These are phyloP conservation scores for Elephas maximus DNA, from an alignment of 2,113 vertebrate genomes.

Conservation along the genomic window DNA sequence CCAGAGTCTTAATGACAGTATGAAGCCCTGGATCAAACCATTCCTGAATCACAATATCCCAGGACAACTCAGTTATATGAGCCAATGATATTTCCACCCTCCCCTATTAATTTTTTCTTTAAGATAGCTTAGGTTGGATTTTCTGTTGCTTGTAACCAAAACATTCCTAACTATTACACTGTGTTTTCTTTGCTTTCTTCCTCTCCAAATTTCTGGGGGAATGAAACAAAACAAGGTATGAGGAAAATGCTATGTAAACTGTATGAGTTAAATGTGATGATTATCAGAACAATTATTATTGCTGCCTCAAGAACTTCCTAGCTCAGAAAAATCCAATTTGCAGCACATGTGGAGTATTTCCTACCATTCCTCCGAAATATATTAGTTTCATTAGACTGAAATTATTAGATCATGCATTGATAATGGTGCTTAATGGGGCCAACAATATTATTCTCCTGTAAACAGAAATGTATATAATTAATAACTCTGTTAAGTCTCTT, in stretches of 20 bases:
- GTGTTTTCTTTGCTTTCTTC: neutral
- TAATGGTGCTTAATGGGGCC: slow-evolving; percentile 85
- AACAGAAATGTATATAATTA: slow-evolving; percentile 78
- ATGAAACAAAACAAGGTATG: neutral
- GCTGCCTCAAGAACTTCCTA: neutral
- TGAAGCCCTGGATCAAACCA: neutral
- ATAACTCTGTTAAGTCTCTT: slow-evolving; percentile 74
- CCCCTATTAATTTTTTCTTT: neutral
- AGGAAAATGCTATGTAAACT: neutral
- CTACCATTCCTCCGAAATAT: slow-evolving; percentile 73
- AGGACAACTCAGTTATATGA: neutral
- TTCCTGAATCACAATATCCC: neutral
- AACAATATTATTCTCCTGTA: slow-evolving; percentile 80
- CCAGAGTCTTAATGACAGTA: neutral
- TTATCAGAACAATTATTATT: neutral
- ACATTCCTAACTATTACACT: neutral
- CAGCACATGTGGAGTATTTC: neutral
- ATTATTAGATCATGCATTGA: slow-evolving; percentile 84
- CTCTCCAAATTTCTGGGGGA: neutral
- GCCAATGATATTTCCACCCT: neutral
- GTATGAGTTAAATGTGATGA: neutral
- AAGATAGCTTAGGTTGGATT: neutral
- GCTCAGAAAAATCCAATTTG: slow-evolving; percentile 32
- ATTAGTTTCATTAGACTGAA: slow-evolving; percentile 84
- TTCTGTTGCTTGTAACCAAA: neutral